Percentiles rank a stretch among this genome's conserved stretches.
Evolutionary conservation across 2,113 vertebrate species (phyloP).

Genomic region (Calonectris borealis): DNA sequence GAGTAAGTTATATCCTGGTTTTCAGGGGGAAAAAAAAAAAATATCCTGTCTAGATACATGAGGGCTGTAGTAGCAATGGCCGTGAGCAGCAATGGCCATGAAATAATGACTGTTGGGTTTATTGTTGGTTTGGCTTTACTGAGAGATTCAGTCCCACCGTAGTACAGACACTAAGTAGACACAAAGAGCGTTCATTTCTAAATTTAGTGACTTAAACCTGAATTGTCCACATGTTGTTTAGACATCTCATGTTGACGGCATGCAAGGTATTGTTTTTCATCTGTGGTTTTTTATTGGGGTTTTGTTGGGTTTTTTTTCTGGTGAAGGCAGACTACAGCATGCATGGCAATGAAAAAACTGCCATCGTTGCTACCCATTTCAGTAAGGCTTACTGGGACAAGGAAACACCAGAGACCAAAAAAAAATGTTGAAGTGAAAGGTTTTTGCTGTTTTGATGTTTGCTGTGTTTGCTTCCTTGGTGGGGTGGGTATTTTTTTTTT

Average conservation of each 20-base stretch:
- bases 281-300: neutral
- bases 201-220: neutral
- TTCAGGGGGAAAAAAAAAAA: neutral
- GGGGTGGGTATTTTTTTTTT: neutral
- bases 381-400: neutral
- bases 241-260: neutral
- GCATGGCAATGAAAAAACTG: neutral
- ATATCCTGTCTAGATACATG: neutral
- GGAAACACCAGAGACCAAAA: neutral
- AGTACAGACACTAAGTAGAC: neutral
- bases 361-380: neutral
- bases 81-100: neutral
- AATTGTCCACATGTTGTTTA: neutral
- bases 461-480: neutral
- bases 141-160: neutral
- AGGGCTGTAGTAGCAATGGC: neutral
- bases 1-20: neutral
- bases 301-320: neutral
- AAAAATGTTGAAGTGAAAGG: neutral
- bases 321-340: neutral
- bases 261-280: neutral
- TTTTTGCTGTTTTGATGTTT: neutral
- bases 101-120: neutral
- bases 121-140: neutral
- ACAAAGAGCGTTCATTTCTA: neutral